Evolutionary conservation across 2,797 vertebrate species (phyloP).

Genomic region (Onychomys arenicola): DNA sequence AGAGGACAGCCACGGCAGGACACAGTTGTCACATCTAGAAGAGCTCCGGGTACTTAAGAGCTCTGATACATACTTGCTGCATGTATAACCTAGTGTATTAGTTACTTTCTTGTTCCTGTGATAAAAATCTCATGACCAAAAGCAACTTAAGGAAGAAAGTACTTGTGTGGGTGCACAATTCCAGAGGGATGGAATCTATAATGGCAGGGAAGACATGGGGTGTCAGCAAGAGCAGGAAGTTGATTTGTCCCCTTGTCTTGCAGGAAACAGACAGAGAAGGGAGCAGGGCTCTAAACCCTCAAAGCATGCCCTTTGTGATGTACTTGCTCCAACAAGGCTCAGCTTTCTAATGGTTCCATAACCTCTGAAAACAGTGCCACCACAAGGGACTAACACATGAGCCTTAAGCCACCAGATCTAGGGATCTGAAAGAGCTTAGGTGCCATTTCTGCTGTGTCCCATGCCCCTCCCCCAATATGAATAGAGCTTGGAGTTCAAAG

Average conservation of each 20-base stretch:
- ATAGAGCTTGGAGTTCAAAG: neutral
- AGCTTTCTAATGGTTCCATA: neutral
- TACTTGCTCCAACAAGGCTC: neutral
- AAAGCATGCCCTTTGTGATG: neutral
- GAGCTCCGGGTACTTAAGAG: neutral
- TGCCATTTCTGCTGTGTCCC: neutral
- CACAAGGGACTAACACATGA: no score
- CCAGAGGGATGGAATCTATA: neutral
- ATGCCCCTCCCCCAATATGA: neutral
- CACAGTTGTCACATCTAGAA: slow-evolving; percentile 7
- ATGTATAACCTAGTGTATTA: neutral
- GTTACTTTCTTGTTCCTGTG: neutral
- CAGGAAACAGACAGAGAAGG: neutral
- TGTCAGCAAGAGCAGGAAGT: neutral
- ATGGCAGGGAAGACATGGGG: neutral
- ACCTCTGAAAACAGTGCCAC: neutral
- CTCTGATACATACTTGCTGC: slow-evolving; percentile 10
- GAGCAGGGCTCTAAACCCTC: neutral
- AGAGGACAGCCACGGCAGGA: neutral
- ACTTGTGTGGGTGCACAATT: neutral
- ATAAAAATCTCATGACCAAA: neutral
- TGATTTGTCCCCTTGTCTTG: neutral
- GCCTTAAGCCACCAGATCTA: neutral
- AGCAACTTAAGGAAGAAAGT: neutral
- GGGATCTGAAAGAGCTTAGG: neutral